phyloP scores from a whole-genome alignment of 2,888 invertebrate species.

The Diadromus collaris region DNA sequence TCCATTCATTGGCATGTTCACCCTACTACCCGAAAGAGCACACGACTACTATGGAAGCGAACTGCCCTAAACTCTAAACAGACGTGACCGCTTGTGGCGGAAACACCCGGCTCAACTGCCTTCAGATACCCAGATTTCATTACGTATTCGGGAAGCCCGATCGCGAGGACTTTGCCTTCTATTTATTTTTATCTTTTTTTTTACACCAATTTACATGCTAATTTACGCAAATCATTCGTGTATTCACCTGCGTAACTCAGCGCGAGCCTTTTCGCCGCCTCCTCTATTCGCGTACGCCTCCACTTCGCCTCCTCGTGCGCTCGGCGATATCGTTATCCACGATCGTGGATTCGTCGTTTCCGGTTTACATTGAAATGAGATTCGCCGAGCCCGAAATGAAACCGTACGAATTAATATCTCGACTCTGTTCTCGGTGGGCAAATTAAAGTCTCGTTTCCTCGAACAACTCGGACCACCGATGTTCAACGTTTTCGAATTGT shows the following conservation, averaged over 20 bases:
- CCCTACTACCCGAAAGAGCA: not conserved
- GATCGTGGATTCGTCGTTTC: slow-evolving; percentile 53
- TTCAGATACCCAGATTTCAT: slow-evolving; percentile 44
- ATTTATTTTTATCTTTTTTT: slow-evolving; percentile 43
- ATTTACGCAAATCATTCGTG: slow-evolving; percentile 60
- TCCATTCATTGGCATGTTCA: too few relatives aligned
- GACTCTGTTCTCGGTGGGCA: slow-evolving; percentile 4
- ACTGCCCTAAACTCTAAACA: not conserved
- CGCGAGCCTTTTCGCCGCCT: slow-evolving; percentile 53
- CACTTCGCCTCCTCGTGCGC: not conserved
- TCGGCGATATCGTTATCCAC: slow-evolving; percentile 43
- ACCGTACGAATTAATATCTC: slow-evolving; percentile 38
- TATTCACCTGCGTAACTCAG: slow-evolving; percentile 51
- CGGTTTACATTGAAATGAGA: slow-evolving; percentile 42
- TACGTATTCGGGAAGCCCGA: slow-evolving; percentile 50
- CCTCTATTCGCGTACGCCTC: slow-evolving; percentile 23
- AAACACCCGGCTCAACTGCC: not conserved
- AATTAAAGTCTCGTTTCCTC: slow-evolving; percentile 32
- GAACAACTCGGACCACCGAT: not conserved
- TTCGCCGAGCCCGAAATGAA: slow-evolving; percentile 2
- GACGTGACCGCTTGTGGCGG: not conserved
- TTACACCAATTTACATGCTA: slow-evolving; percentile 54
- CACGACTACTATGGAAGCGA: not conserved
- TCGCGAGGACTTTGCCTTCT: slow-evolving; percentile 44
- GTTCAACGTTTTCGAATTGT: not conserved